These are phyloP conservation scores for Schizaphis graminum DNA, from an alignment of 2,888 invertebrate genomes.

Conservation along the genomic window DNA sequence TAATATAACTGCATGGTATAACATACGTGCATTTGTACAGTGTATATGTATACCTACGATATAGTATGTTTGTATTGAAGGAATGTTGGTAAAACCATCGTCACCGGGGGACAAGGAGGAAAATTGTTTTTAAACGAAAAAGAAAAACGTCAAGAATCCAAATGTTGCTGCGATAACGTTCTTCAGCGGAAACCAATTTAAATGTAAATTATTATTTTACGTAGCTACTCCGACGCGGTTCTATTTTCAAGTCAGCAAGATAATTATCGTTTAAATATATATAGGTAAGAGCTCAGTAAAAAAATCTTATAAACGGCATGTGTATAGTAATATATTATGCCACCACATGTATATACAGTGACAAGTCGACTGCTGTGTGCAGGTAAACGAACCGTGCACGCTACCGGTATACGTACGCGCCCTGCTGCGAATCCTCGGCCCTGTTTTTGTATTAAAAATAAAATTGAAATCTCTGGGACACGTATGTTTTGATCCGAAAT, in stretches of 20 bases:
- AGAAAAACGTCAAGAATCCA: constrained; percentile 32
- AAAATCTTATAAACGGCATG: not conserved
- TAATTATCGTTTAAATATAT: constrained; percentile 41
- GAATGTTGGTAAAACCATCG: constrained; percentile 1
- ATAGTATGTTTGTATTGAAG: not conserved
- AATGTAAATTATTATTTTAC: constrained; percentile 60
- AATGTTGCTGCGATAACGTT: not conserved
- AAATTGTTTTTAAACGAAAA: constrained; percentile 14
- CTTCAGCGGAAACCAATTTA: constrained; percentile 47
- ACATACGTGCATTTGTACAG: not conserved
- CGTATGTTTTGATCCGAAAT: constrained; percentile 51
- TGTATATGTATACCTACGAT: not conserved
- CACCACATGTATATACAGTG: not conserved
- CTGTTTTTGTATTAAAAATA: constrained; percentile 24
- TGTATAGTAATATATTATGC: not conserved
- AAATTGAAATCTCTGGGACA: constrained; percentile 48
- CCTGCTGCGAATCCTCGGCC: constrained; percentile 44
- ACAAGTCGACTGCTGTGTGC: constrained; percentile 59
- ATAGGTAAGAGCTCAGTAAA: not conserved
- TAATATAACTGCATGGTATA: not conserved
- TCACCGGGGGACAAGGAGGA: not conserved
- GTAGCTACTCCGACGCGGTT: not conserved
- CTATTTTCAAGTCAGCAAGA: constrained; percentile 28
- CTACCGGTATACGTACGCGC: constrained; percentile 52
- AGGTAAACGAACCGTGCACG: constrained; percentile 62